Percentiles rank a stretch among this genome's conserved stretches.
Conservation (phyloP, 2,797 vertebrate species). For the Tenualosa ilisha region DNA sequence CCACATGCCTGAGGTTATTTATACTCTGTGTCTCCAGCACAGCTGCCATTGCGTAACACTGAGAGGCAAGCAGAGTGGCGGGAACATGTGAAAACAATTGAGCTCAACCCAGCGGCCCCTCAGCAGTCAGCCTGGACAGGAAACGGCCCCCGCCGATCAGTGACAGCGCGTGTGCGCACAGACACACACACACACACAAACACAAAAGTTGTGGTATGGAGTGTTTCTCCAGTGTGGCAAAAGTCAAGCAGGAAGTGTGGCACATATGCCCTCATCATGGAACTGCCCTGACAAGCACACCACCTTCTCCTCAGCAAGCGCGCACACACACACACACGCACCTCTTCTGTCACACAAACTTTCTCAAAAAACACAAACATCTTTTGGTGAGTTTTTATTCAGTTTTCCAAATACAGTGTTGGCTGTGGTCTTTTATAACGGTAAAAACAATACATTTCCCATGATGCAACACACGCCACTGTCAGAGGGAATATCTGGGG, state of each 20-base stretch:
- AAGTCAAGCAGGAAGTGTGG: background rate
- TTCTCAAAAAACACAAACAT: background rate
- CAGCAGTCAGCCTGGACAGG: conserved; percentile 31
- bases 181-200: too few species aligned
- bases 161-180: background rate
- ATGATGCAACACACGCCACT: background rate
- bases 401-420: background rate
- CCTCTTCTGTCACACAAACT: background rate
- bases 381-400: background rate
- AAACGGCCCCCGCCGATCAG: conserved; percentile 12
- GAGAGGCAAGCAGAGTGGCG: conserved; percentile 43
- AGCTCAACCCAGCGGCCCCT: conserved; percentile 30
- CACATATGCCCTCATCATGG: background rate
- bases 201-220: background rate
- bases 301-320: background rate
- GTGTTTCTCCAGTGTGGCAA: background rate
- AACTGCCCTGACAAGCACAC: background rate
- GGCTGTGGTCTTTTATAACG: background rate
- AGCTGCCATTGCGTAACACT: conserved; percentile 54
- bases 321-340: conserved; percentile 6
- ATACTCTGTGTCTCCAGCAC: conserved; percentile 58
- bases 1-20: conserved; percentile 46
- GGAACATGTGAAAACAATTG: conserved; percentile 57
- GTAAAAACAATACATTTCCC: conserved; percentile 17
- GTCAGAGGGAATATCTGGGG: background rate